Evolutionary conservation across 1,140 invertebrate species (phyloP).

Genomic region (Hylaeus volcanicus): DNA sequence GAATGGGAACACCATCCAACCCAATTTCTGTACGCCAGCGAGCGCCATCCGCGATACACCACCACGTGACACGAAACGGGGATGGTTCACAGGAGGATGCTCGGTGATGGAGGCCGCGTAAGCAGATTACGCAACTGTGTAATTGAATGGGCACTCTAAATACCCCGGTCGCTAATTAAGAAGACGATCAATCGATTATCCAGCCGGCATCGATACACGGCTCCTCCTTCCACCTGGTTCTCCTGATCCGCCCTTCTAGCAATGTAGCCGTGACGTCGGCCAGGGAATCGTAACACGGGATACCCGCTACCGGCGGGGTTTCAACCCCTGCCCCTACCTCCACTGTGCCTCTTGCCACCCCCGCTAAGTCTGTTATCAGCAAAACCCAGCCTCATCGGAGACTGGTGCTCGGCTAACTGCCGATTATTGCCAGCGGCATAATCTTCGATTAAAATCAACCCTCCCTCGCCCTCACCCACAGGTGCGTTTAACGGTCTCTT

Average conservation of each 20-base stretch:
- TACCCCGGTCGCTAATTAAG: slow-evolving; percentile 69
- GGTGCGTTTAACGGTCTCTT: slow-evolving; percentile 57
- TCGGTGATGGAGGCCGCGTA: slow-evolving; percentile 35
- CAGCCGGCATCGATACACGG: slow-evolving; percentile 58
- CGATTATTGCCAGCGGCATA: slow-evolving; percentile 70
- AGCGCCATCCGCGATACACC: slow-evolving; percentile 9
- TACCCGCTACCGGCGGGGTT: slow-evolving; percentile 46
- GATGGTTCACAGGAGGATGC: slow-evolving; percentile 3
- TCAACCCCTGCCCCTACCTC: slow-evolving; percentile 1
- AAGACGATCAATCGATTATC: slow-evolving; percentile 75
- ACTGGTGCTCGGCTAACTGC: slow-evolving; percentile 65
- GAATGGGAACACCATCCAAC: slow-evolving; percentile 14
- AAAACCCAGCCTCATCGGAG: slow-evolving; percentile 60
- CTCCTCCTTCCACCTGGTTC: slow-evolving; percentile 33
- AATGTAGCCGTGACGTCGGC: slow-evolving; percentile 57
- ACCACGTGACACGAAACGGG: slow-evolving; percentile 25
- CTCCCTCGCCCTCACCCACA: background rate
- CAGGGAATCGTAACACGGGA: slow-evolving; percentile 57
- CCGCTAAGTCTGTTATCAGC: slow-evolving; percentile 75
- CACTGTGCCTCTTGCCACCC: slow-evolving; percentile 51
- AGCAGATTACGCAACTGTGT: slow-evolving; percentile 71
- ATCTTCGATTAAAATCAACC: slow-evolving; percentile 69
- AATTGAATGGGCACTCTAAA: slow-evolving; percentile 72
- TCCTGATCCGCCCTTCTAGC: slow-evolving; percentile 47
- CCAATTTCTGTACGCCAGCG: slow-evolving; percentile 23